Evolutionary conservation across 2,113 vertebrate species (phyloP), one percentile per base, ranked within the genome.

Genomic region (Pteropus alecto): DNA sequence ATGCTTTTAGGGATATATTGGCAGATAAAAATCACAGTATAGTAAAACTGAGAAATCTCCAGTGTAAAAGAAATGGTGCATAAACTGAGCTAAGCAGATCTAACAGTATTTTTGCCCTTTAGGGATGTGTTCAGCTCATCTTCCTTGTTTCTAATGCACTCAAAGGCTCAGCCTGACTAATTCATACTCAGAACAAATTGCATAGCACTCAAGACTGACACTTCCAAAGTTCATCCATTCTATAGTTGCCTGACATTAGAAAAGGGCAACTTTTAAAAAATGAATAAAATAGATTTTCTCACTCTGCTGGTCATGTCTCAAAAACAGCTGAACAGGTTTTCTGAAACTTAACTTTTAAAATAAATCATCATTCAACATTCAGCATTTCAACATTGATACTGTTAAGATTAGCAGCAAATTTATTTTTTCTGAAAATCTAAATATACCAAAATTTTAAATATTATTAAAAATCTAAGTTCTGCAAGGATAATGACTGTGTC

Each of bases 251-350:
- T 98, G 98, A 97, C 97, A 98, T 98, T 98, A 97, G 94, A 96
- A 98, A 98, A 98, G 97, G 96, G 95, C 97, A 98, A 95, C 63
- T 97, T 95, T 95, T 87, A 93, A 97, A 95, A 97, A 94, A 95
- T n/a, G 73, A 95, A 95, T 97, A 97, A 97, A 97, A 95, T 96
- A 97, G 94, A 97, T 98, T 98, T 98, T 98, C 97, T 97, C 97
- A 96, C 97, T 90, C 94, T 92, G 86, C 65, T 97, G 81, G 61
- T 79, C 93, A 95, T 96, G 61, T 97, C 95, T 97, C 91, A 92
- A 97, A 97, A 94, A 67, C 38, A 96, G 82, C 76, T 81, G 82
- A 96, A 94, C 6, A 83, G 35, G 38, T 70, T 97, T 97, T 92
- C 89, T 78, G 33, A 96, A 97, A 76, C 41, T 91, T 96, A 84